These are phyloP conservation scores for Aricia artaxerxes DNA, from an alignment of 2,888 invertebrate genomes.

Conservation along the genomic window DNA sequence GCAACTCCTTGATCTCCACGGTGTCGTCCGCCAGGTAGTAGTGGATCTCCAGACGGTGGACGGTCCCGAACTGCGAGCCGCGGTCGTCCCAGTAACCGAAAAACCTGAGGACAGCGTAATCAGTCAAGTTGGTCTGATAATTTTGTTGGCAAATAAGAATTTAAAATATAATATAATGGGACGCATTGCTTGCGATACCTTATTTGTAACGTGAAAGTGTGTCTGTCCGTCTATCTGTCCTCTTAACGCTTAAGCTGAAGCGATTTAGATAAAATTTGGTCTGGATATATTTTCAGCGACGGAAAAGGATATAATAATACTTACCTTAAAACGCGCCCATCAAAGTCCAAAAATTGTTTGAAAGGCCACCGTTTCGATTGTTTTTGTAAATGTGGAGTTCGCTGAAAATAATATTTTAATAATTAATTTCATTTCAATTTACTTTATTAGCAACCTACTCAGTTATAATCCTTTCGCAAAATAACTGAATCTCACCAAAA, in stretches of 20 bases:
- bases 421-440: no score
- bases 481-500: no score
- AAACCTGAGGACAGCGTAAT: constrained; percentile 77
- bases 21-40: constrained; percentile 94
- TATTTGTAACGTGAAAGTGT: no score
- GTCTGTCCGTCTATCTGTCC: no score
- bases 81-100: constrained; percentile 95
- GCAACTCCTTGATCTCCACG: constrained; percentile 90
- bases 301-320: neutral
- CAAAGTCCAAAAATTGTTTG: constrained; percentile 90
- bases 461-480: no score
- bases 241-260: no score
- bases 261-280: no score
- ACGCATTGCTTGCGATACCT: no score
- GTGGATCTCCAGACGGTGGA: constrained; percentile 89
- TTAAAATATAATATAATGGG: no score
- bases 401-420: constrained; percentile 57
- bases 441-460: no score
- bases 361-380: constrained; percentile 82
- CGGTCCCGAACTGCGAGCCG: constrained; percentile 86
- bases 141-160: no score
- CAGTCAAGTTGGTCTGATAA: neutral
- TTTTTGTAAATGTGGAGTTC: constrained; percentile 46
- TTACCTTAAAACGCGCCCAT: constrained; percentile 83
- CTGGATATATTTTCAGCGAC: no score